phyloP scores from a whole-genome alignment of 2,113 vertebrate genomes.

The Catharus fuscescens region DNA sequence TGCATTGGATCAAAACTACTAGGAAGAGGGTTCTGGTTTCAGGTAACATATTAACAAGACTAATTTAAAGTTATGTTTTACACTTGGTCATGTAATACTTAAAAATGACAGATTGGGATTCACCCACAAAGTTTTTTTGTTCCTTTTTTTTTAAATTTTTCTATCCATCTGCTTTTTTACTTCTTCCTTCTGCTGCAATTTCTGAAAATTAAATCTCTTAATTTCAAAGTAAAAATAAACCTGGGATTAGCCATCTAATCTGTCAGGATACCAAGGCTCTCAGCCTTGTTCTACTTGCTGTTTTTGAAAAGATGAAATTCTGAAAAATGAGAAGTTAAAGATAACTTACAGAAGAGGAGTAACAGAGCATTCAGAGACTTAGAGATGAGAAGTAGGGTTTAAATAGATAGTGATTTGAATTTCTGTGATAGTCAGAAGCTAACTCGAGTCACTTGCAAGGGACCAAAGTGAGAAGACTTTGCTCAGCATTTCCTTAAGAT shows the following conservation, averaged over 20 bases:
- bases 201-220: not conserved
- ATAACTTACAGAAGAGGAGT: not conserved
- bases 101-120: constrained; percentile 31
- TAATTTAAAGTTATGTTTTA: not conserved
- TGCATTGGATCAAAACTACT: not conserved
- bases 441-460: not conserved
- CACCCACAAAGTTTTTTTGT: not conserved
- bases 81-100: not conserved
- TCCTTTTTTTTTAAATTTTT: not conserved
- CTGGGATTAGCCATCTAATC: not conserved
- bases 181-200: not conserved
- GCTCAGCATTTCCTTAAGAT: not conserved
- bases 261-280: not conserved
- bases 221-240: not conserved
- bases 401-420: not conserved
- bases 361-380: not conserved
- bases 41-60: not conserved
- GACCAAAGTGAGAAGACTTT: not conserved
- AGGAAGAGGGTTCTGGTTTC: not conserved
- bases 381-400: not conserved
- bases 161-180: constrained; percentile 23
- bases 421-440: not conserved
- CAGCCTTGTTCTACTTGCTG: not conserved
- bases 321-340: not conserved
- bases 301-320: not conserved